Evolutionary conservation across 1,140 invertebrate genomes (phyloP).

Genomic region (Trichonephila inaurata): DNA sequence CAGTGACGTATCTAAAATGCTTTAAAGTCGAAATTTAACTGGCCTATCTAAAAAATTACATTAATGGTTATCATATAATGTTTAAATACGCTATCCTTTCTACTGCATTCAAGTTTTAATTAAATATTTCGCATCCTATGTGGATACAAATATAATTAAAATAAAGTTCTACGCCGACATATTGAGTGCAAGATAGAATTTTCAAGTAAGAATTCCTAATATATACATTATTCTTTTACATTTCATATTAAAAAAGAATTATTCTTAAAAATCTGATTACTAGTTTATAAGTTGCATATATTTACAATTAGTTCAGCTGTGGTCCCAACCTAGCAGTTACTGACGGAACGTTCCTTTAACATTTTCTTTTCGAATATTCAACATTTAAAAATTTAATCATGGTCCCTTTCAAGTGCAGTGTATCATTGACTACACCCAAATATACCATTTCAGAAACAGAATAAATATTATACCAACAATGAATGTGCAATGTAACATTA

Average conservation of each 20-base stretch:
- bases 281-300: constrained; percentile 42
- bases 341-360: background rate
- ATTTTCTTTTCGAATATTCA: background rate
- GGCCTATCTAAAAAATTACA: too few relatives aligned
- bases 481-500: too few relatives aligned
- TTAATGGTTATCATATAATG: too few relatives aligned
- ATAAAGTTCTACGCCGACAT: background rate
- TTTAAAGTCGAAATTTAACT: too few relatives aligned
- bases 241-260: constrained; percentile 37
- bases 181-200: constrained; percentile 19
- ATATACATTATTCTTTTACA: background rate
- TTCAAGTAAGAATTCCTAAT: background rate
- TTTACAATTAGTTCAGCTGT: constrained; percentile 38
- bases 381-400: constrained; percentile 1
- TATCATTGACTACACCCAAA: background rate
- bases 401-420: constrained; percentile 5
- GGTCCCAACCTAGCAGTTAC: constrained; percentile 38
- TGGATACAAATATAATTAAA: constrained; percentile 28
- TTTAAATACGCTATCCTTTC: too few relatives aligned
- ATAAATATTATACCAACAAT: background rate
- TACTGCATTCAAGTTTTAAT: background rate
- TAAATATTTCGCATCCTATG: background rate
- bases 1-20: too few relatives aligned
- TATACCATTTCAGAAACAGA: background rate
- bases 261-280: constrained; percentile 31